phyloP scores from a whole-genome alignment of 64 coral and sea anemone species.

The Dendrophyllia cribrosa region DNA sequence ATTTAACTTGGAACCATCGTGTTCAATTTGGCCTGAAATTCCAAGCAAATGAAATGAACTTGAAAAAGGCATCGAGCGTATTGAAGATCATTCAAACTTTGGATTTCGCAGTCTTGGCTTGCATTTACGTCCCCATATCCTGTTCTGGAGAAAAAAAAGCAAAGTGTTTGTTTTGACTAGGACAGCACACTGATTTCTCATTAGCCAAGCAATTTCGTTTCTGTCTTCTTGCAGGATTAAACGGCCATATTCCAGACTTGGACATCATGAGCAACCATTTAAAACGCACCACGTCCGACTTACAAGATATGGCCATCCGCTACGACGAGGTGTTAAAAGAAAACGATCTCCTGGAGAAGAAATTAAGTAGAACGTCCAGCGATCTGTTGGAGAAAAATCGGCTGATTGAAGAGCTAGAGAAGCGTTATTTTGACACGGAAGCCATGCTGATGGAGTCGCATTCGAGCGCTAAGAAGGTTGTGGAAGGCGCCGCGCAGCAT shows the following conservation, averaged over 20 bases:
- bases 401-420: conserved; percentile 81
- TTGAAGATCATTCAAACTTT: no score
- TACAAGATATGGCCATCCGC: conserved; percentile 87
- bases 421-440: conserved; percentile 68
- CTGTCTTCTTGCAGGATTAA: background rate
- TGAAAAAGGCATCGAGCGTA: no score
- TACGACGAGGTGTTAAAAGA: conserved; percentile 82
- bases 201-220: background rate
- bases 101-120: no score
- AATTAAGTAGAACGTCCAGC: conserved; percentile 41
- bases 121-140: no score
- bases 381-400: conserved; percentile 64
- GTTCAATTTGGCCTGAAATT: no score
- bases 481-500: conserved; percentile 71
- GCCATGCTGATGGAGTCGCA: conserved; percentile 74
- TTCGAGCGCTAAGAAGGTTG: conserved; percentile 71
- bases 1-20: no score
- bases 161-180: background rate
- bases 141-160: background rate
- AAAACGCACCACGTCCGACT: conserved; percentile 75
- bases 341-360: conserved; percentile 68
- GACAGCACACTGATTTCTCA: background rate
- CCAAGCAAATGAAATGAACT: no score
- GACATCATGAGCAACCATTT: conserved; percentile 95
- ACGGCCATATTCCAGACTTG: conserved; percentile 54